phyloP scores from a whole-genome alignment of 2,113 vertebrate genomes.

The Tachycineta bicolor region DNA sequence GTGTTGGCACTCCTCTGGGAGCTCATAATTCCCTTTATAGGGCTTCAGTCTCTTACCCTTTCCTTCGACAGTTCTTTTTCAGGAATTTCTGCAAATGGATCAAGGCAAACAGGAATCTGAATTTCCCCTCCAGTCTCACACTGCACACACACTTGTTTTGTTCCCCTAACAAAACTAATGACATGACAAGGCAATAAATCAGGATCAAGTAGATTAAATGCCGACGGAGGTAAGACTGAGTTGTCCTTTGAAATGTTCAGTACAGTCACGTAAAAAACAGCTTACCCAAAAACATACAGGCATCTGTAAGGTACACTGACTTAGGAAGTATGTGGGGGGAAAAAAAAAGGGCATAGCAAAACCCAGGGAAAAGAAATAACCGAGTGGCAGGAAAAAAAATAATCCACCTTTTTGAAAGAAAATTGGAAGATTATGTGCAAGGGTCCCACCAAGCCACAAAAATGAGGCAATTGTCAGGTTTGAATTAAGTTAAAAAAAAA shows the following conservation, averaged over 20 bases:
- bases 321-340: background rate
- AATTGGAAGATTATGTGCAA: background rate
- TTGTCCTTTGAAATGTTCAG: background rate
- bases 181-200: constrained; percentile 60
- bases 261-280: background rate
- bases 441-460: background rate
- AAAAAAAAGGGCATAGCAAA: background rate
- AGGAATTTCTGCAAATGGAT: background rate
- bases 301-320: background rate
- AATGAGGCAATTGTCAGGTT: background rate
- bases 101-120: constrained; percentile 18
- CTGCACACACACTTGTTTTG: background rate
- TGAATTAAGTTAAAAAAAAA: background rate
- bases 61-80: background rate
- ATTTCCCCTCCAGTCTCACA: background rate
- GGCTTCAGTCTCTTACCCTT: background rate
- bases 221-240: background rate
- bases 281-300: background rate
- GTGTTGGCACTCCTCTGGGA: background rate
- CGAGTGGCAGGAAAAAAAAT: background rate
- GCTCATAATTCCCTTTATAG: background rate
- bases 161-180: constrained; percentile 34
- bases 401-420: background rate
- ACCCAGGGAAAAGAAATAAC: background rate
- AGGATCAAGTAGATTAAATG: constrained; percentile 57